These are phyloP conservation scores for Garra rufa DNA, from an alignment of 2,113 vertebrate genomes.

Conservation along the genomic window DNA sequence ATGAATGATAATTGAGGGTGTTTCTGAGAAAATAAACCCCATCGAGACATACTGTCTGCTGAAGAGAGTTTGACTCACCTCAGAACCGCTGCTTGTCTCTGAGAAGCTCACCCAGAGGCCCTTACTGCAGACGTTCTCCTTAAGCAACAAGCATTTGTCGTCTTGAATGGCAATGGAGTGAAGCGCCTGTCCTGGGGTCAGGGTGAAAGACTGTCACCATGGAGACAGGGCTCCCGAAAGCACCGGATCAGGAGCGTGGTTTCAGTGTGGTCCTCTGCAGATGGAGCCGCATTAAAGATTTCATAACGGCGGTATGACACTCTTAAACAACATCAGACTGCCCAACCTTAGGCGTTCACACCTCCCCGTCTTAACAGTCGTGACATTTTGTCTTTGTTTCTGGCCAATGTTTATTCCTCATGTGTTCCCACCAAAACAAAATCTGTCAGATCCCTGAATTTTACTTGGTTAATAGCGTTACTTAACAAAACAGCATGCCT, in stretches of 20 bases:
- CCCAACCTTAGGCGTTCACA: background rate
- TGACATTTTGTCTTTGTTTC: background rate
- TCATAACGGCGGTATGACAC: background rate
- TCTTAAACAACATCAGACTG: background rate
- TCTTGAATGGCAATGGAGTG: slow-evolving; percentile 12
- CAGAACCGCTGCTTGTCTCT: background rate
- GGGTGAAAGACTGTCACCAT: background rate
- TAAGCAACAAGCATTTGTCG: slow-evolving; percentile 5
- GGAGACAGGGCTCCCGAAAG: background rate
- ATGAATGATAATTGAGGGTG: slow-evolving; percentile 64
- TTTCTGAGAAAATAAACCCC: slow-evolving; percentile 69
- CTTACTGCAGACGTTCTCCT: background rate
- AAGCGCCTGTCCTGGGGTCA: slow-evolving; percentile 3
- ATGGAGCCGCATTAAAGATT: background rate
- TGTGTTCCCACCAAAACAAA: background rate
- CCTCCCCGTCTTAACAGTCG: background rate
- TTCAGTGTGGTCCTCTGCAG: background rate
- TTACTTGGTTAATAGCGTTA: background rate
- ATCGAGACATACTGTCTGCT: slow-evolving; percentile 49
- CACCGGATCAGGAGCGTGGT: background rate
- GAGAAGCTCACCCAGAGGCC: background rate
- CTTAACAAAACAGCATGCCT: too few relatives aligned
- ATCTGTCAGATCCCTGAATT: background rate
- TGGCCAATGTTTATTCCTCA: background rate
- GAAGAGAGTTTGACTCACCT: slow-evolving; percentile 45